These are phyloP conservation scores for Lithodes maja DNA, from an alignment of 2,888 invertebrate genomes.

Conservation along the genomic window DNA sequence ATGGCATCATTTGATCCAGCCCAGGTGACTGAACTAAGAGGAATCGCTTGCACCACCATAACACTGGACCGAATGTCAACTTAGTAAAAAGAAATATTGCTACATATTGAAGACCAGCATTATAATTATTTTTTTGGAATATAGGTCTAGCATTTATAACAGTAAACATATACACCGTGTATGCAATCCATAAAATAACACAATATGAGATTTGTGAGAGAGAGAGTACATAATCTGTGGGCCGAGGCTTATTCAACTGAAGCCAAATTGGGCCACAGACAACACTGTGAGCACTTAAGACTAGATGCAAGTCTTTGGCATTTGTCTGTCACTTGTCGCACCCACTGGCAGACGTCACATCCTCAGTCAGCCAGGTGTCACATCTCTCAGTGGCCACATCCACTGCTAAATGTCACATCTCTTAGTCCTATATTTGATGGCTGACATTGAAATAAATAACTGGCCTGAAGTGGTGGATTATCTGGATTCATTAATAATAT, in stretches of 20 bases:
- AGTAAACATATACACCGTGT: slow-evolving; percentile 57
- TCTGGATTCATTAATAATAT: no score
- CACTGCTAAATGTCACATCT: no score
- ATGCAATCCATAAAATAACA: slow-evolving; percentile 30
- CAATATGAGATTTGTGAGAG: slow-evolving; percentile 21
- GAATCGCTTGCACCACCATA: background rate
- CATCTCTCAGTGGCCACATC: no score
- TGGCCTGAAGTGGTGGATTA: no score
- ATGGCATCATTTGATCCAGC: background rate
- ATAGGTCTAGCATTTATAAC: slow-evolving; percentile 40
- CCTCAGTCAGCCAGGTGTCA: background rate
- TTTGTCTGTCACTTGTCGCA: background rate
- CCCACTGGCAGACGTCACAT: background rate
- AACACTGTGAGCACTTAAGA: slow-evolving; percentile 26
- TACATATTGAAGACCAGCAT: slow-evolving; percentile 5
- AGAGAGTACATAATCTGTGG: slow-evolving; percentile 28
- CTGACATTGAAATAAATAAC: no score
- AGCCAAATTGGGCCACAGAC: slow-evolving; percentile 23
- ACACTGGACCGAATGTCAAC: background rate
- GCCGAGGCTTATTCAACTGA: background rate
- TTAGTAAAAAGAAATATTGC: background rate
- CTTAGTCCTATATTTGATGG: no score
- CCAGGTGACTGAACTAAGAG: background rate
- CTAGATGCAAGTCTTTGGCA: slow-evolving; percentile 39
- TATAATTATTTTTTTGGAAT: slow-evolving; percentile 28